Conservation (phyloP, 2,797 vertebrate genomes). For the Corythornis leucogaster region DNA sequence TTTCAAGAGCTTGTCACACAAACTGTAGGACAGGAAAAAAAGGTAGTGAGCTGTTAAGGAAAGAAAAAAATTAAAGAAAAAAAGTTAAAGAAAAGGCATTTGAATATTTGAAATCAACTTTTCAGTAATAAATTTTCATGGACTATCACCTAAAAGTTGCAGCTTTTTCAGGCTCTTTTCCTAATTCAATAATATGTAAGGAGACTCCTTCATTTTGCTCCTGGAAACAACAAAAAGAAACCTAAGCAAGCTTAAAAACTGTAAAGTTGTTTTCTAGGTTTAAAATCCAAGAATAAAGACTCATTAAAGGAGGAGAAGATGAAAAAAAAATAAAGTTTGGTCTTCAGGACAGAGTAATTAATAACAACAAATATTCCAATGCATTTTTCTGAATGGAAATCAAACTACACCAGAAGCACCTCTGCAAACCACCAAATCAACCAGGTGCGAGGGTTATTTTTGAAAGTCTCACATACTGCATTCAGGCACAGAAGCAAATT, state of each 20-base stretch:
- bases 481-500: background rate
- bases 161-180: background rate
- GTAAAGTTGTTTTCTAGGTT: background rate
- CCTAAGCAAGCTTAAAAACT: background rate
- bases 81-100: background rate
- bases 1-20: background rate
- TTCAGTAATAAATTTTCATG: background rate
- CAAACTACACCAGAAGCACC: background rate
- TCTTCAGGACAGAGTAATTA: too few relatives aligned
- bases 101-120: background rate
- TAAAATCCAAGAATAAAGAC: background rate
- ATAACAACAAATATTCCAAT: background rate
- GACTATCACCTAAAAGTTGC: background rate
- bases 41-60: rapidly evolving
- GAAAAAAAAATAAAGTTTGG: background rate
- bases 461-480: background rate
- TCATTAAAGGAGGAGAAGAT: background rate
- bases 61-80: background rate
- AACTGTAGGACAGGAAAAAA: background rate
- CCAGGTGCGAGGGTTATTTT: background rate
- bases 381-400: background rate
- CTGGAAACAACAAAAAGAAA: background rate
- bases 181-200: background rate
- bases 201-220: background rate
- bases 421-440: background rate